These are phyloP conservation scores for Girardia tigrina DNA, from an alignment of 2,888 invertebrate species.

Conservation along the genomic window DNA sequence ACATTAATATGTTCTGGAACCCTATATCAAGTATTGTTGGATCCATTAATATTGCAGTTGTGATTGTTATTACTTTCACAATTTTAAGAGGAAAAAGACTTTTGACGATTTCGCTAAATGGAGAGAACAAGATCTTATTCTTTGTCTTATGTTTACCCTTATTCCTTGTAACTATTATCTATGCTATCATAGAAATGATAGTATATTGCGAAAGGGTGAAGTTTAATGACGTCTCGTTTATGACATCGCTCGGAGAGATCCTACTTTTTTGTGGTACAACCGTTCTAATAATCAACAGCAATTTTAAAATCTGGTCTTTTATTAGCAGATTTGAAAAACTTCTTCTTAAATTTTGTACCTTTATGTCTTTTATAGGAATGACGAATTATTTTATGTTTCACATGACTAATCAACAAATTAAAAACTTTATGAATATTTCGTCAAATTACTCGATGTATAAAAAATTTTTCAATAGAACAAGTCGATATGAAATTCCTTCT, in stretches of 20 bases:
- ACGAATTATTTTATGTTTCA: neutral
- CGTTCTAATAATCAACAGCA: neutral
- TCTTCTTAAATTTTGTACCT: neutral
- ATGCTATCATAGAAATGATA: neutral
- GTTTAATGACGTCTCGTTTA: neutral
- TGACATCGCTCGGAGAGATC: neutral
- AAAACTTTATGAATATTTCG: neutral
- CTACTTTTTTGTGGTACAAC: neutral
- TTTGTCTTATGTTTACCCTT: neutral
- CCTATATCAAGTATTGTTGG: neutral
- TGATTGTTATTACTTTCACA: neutral
- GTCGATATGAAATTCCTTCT: neutral
- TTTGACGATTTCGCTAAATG: neutral
- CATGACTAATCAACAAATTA: neutral
- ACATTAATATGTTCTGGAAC: neutral
- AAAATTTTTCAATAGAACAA: neutral
- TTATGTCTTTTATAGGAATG: neutral
- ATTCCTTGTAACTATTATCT: neutral
- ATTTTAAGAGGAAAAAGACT: neutral
- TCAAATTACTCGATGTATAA: neutral
- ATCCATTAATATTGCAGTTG: neutral
- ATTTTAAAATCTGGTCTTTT: neutral
- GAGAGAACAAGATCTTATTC: neutral
- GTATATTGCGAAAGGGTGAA: neutral
- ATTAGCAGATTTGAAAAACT: neutral